A percentile compares a stretch with the other conserved stretches of the same genome.
phyloP scores from a whole-genome alignment of 2,888 invertebrate species.

The Cryptocephalus moraei region DNA sequence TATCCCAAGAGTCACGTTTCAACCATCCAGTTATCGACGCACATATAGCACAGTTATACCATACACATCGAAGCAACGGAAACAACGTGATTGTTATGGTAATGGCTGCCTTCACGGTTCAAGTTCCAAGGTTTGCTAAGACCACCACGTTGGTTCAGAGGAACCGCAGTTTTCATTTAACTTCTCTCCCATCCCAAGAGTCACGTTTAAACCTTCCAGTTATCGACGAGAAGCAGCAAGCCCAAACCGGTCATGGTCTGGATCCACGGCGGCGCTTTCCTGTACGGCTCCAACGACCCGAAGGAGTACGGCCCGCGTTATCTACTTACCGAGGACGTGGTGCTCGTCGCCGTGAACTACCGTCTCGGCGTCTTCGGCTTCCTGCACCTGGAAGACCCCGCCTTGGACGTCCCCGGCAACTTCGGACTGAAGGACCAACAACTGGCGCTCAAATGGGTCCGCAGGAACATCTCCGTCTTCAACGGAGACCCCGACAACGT shows the following conservation, averaged over 20 bases:
- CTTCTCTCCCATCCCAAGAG: too few species aligned
- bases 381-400: conserved; percentile 6
- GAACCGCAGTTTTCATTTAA: too few species aligned
- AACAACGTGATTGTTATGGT: too few species aligned
- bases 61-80: too few species aligned
- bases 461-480: conserved; percentile 39
- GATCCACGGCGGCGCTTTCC: conserved; percentile 18
- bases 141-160: too few species aligned
- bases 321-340: conserved; percentile 12
- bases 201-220: too few species aligned
- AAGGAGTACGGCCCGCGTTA: conserved; percentile 12
- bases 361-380: conserved; percentile 15
- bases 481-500: conserved; percentile 43
- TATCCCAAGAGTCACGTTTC: too few species aligned
- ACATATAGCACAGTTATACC: too few species aligned
- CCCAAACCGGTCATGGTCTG: conserved; percentile 18
- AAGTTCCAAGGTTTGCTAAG: too few species aligned
- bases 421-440: conserved; percentile 44
- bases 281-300: conserved; percentile 9
- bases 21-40: too few species aligned
- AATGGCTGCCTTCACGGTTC: too few species aligned
- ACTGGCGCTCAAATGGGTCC: conserved; percentile 42
- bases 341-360: conserved; percentile 14
- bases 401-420: conserved; percentile 37
- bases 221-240: background rate